These are phyloP conservation scores for Enoplosus armatus DNA, from an alignment of 2,797 vertebrate genomes.

Conservation along the genomic window DNA sequence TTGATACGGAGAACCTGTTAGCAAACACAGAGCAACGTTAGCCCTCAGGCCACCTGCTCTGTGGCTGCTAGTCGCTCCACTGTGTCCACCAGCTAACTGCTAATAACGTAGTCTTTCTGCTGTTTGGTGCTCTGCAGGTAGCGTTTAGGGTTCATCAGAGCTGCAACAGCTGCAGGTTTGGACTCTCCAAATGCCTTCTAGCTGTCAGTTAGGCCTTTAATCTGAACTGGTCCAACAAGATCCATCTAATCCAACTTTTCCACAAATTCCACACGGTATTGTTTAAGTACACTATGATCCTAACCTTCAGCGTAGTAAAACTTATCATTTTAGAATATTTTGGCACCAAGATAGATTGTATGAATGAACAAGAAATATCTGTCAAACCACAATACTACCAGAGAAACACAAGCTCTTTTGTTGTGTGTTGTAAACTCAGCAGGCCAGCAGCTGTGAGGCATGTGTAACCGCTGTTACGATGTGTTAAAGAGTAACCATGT, in stretches of 20 bases:
- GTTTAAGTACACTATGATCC: too few species aligned
- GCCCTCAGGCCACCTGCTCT: neutral
- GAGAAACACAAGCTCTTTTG: slow-evolving; percentile 18
- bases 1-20: too few species aligned
- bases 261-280: too few species aligned
- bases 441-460: slow-evolving; percentile 22
- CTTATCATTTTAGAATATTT: neutral
- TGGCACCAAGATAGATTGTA: too few species aligned
- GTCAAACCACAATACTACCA: neutral
- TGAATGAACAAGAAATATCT: too few species aligned
- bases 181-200: neutral
- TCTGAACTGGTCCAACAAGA: neutral
- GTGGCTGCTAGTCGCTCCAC: neutral
- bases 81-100: neutral
- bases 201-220: neutral
- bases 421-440: slow-evolving; percentile 17
- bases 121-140: neutral
- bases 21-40: neutral
- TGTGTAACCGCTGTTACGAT: neutral
- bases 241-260: too few species aligned
- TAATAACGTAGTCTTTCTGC: neutral
- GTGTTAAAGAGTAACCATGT: slow-evolving; percentile 32
- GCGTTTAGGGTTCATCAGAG: neutral
- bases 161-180: neutral
- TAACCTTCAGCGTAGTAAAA: neutral